phyloP scores from a whole-genome alignment of 2,113 vertebrate species.

The Cottus gobio region DNA sequence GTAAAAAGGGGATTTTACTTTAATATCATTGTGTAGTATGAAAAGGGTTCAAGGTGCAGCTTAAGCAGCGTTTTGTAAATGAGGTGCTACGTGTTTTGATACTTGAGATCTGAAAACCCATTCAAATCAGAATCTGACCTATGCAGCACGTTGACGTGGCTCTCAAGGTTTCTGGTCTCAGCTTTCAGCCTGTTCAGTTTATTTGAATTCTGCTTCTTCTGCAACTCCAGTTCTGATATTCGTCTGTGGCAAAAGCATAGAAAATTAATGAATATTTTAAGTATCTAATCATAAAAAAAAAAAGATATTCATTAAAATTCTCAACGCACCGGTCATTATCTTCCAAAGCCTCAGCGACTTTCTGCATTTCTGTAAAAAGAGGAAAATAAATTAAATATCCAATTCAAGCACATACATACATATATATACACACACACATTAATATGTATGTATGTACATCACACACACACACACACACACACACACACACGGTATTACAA shows the following conservation, averaged over 20 bases:
- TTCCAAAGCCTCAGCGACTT: slow-evolving; percentile 52
- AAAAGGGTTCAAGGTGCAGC: background rate
- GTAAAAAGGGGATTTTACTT: background rate
- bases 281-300: background rate
- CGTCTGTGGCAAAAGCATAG: slow-evolving; percentile 56
- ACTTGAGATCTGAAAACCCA: background rate
- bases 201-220: slow-evolving; percentile 60
- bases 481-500: too few species aligned
- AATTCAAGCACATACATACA: background rate
- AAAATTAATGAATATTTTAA: background rate
- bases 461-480: too few species aligned
- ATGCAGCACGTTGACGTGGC: slow-evolving; percentile 48
- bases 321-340: slow-evolving; percentile 70
- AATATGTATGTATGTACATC: too few species aligned
- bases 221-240: slow-evolving; percentile 69
- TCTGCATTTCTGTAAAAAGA: slow-evolving; percentile 63
- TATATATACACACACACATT: too few species aligned
- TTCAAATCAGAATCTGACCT: slow-evolving; percentile 56
- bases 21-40: background rate
- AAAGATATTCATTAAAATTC: background rate
- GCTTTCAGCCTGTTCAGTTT: slow-evolving; percentile 61
- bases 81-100: background rate
- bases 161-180: slow-evolving; percentile 71
- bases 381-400: background rate
- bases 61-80: background rate